A percentile compares a stretch with the other conserved stretches of the same genome.
Evolutionary conservation across 2,888 invertebrate genomes (phyloP).

Genomic region (Cosmia pyralina): DNA sequence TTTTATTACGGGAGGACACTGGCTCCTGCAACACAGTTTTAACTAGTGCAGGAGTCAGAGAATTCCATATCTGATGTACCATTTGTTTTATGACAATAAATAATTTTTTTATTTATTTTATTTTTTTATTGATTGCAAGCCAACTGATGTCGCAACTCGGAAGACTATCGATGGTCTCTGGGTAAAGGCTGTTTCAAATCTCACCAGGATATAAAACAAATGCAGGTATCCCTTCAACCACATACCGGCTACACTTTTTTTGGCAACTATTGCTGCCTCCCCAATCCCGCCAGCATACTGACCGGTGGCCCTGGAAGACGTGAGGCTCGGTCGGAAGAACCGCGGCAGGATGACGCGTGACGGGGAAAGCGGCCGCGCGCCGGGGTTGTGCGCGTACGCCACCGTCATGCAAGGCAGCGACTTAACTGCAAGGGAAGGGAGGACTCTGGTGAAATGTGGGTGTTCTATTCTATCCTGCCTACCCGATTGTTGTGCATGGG

Average conservation of each 20-base stretch:
- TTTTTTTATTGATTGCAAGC: too few species aligned
- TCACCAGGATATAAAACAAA: not conserved
- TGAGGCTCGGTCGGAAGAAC: conserved; percentile 71
- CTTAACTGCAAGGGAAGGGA: conserved; percentile 9
- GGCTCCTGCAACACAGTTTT: too few species aligned
- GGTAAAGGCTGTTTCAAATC: not conserved
- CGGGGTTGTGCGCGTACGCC: conserved; percentile 15
- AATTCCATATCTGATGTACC: too few species aligned
- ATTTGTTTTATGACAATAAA: too few species aligned
- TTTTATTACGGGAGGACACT: too few species aligned
- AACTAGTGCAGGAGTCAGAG: too few species aligned
- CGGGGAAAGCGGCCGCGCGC: conserved; percentile 69
- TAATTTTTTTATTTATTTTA: too few species aligned
- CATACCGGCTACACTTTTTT: not conserved
- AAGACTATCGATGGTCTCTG: not conserved
- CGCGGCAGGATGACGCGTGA: conserved; percentile 77
- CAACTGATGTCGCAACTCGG: too few species aligned
- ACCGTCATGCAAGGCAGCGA: not conserved
- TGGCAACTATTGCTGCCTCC: not conserved
- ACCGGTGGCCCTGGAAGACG: conserved; percentile 74
- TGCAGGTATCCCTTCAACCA: too few species aligned
- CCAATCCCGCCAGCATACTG: not conserved
- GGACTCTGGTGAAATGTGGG: not conserved
- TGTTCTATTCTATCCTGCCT: not conserved
- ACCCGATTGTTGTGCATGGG: not conserved